Conservation (phyloP, 2,113 vertebrate genomes). For the Eublepharis macularius region DNA sequence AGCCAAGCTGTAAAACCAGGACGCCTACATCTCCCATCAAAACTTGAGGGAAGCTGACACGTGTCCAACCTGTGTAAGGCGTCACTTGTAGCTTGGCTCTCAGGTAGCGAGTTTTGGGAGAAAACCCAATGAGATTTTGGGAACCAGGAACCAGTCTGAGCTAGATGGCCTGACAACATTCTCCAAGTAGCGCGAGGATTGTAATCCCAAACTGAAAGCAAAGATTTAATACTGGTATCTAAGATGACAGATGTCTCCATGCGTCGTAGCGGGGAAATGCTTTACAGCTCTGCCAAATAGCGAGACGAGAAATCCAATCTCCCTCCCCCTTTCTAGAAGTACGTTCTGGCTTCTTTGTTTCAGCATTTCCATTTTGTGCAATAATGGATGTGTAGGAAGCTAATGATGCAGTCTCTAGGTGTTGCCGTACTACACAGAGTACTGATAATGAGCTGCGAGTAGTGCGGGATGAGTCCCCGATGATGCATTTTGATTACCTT, state of each 20-base stretch:
- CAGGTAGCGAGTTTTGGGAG: not conserved
- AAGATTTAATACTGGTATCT: not conserved
- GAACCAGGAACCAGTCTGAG: too few species aligned
- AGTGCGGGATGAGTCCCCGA: conserved; percentile 84
- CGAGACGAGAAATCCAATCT: conserved; percentile 19
- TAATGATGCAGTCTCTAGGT: conserved; percentile 90
- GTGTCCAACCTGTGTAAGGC: too few species aligned
- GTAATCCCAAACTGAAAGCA: not conserved
- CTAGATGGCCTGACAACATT: too few species aligned
- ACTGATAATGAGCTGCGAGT: conserved; percentile 89
- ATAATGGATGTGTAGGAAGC: conserved; percentile 76
- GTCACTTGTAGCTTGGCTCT: too few species aligned
- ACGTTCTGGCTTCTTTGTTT: conserved; percentile 46
- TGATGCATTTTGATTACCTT: conserved; percentile 83
- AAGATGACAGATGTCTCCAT: not conserved
- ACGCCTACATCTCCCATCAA: too few species aligned
- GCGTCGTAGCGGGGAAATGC: not conserved
- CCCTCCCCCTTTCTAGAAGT: not conserved
- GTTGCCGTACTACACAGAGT: conserved; percentile 78
- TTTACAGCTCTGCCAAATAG: not conserved
- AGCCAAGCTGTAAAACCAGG: too few species aligned
- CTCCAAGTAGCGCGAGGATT: not conserved
- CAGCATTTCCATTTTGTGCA: conserved; percentile 74
- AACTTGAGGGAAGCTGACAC: too few species aligned
- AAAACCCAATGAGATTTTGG: too few species aligned